Percentiles rank a stretch among this genome's conserved stretches.
Evolutionary conservation across 2,797 vertebrate species (phyloP).

Genomic region (Acipenser oxyrinchus): DNA sequence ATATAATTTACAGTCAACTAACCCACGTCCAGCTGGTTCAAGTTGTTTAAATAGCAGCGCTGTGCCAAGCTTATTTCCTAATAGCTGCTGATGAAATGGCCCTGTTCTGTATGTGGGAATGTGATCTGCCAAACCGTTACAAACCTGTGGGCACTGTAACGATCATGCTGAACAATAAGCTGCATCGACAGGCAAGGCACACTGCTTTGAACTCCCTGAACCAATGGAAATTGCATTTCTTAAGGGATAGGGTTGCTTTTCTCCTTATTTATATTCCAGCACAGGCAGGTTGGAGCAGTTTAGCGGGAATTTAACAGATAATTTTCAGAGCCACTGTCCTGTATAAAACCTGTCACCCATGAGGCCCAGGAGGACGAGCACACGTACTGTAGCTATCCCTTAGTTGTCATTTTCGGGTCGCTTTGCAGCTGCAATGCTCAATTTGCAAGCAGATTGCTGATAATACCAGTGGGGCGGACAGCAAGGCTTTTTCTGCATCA

Average conservation of each 20-base stretch:
- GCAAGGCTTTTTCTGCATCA: background rate
- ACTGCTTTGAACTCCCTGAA: background rate
- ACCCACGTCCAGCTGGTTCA: no score
- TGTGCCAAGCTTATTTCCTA: no score
- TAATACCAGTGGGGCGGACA: background rate
- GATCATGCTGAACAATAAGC: no score
- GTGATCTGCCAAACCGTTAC: no score
- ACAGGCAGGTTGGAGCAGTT: background rate
- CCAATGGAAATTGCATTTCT: background rate
- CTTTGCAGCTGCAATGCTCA: background rate
- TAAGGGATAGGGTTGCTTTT: background rate
- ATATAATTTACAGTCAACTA: no score
- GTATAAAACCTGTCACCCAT: background rate
- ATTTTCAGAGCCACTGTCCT: background rate
- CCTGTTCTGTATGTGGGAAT: no score
- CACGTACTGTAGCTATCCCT: background rate
- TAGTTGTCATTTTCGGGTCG: conserved; percentile 1
- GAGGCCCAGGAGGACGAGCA: background rate
- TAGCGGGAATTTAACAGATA: background rate
- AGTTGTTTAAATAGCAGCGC: no score
- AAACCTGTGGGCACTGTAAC: no score
- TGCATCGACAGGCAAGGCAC: no score
- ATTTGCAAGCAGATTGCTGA: conserved; percentile 1
- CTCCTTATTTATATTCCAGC: background rate
- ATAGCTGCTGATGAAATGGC: no score